Conservation (phyloP, 2,797 vertebrate genomes). For the Megaceryle alcyon region DNA sequence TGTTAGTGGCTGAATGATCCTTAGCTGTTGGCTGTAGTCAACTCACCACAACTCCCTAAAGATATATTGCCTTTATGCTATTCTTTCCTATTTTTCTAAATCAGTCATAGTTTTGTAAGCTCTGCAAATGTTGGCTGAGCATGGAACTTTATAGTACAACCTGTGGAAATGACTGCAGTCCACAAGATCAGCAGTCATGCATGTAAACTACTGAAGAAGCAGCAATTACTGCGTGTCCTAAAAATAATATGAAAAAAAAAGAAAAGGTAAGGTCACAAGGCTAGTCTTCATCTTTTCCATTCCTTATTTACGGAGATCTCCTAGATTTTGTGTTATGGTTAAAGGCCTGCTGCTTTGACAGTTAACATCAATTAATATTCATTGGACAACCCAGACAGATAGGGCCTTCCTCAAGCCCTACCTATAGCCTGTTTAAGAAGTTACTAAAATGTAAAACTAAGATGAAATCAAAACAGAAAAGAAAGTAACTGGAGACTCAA, state of each 20-base stretch:
- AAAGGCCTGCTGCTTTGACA: background rate
- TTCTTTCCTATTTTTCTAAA: background rate
- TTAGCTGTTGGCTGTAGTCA: background rate
- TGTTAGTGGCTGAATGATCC: accelerated
- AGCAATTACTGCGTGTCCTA: background rate
- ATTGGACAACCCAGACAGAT: background rate
- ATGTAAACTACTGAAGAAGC: background rate
- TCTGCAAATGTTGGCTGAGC: background rate
- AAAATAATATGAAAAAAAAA: background rate
- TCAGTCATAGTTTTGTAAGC: background rate
- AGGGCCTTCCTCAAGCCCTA: background rate
- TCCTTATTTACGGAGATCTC: background rate
- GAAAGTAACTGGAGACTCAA: background rate
- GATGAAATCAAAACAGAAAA: background rate
- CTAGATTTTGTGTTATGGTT: background rate
- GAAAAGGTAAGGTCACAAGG: background rate
- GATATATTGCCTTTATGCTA: background rate
- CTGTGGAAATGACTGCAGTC: background rate
- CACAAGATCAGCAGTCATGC: background rate
- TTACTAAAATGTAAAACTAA: background rate
- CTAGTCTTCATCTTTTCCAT: background rate
- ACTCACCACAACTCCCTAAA: background rate
- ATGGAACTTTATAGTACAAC: background rate
- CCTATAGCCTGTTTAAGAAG: background rate
- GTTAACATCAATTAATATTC: background rate